Evolutionary conservation across 2,797 vertebrate genomes (phyloP), one percentile per base, ranked within the genome.

Genomic region (Microctenopoma steveboyesi): DNA sequence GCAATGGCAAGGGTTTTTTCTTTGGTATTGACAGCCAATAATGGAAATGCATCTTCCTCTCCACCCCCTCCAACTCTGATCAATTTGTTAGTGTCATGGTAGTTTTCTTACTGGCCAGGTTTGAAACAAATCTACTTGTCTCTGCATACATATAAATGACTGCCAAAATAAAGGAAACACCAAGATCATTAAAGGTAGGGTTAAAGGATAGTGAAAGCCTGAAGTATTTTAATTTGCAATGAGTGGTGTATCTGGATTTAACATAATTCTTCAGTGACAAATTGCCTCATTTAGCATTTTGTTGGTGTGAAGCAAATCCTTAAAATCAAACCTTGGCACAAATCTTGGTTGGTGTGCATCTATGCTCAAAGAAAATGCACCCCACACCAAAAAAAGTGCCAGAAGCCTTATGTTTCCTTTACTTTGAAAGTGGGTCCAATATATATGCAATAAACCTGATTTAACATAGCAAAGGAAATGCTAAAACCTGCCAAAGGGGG

Each of bases 1-100:
- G 96, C 92, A 95, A 96, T 90, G 95, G 90, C 96, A 95, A 94
- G 92, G 92, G 89, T 77, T 89, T 91, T 90, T 83, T 81, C 86
- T 92, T 91, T 93, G 89, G 88, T 92, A 92, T 92, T 90, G 85
- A 91, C 90, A 91, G 90, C 92, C 92, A 93, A 91, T 92, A 90
- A 91, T 89, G 87, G 84, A 91, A 88, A 92, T 86, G 88, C 82
- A 90, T 87, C 87, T 85, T 89, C 76, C 88, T 89, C 84, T 87
- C 79, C 86, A 89, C 77, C 84, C 85, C 84, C 80, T 88, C 76
- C 83, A 85, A 86, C 88, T 87, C 74, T 89, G 82, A 83, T 91
- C 79, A 86, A 88, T 92, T 88, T 80, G 80, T 87, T 79, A 86
- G 81, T 85, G 87, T 82, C 81, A 89, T 76, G 69, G 86, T 72